Conservation (phyloP, 2,113 vertebrate species). For the Dascyllus trimaculatus region DNA sequence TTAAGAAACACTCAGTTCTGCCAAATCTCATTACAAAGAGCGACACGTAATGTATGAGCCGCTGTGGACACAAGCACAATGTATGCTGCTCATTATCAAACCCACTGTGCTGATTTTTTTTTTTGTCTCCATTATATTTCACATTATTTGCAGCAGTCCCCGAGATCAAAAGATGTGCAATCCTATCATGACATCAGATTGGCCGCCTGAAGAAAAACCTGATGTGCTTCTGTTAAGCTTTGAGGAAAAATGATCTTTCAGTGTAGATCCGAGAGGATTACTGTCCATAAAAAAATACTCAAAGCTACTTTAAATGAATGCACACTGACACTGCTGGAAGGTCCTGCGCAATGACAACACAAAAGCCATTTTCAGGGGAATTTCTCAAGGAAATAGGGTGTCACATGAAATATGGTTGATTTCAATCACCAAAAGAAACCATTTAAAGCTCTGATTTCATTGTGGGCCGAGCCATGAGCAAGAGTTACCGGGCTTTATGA, state of each 20-base stretch:
- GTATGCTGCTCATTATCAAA: neutral
- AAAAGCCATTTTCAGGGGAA: constrained; percentile 21
- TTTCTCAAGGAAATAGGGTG: constrained; percentile 12
- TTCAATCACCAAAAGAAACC: constrained; percentile 34
- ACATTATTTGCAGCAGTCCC: constrained; percentile 27
- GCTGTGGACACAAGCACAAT: neutral
- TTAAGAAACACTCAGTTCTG: constrained; percentile 29
- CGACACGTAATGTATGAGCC: neutral
- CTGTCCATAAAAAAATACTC: constrained; percentile 37
- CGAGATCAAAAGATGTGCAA: constrained; percentile 44
- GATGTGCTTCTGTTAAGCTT: constrained; percentile 17
- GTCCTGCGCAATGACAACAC: constrained; percentile 28
- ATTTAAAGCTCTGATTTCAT: constrained; percentile 34
- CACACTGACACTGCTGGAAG: constrained; percentile 30
- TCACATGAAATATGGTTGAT: constrained; percentile 22
- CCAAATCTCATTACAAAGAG: constrained; percentile 44
- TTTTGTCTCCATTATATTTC: neutral
- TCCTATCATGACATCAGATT: constrained; percentile 43
- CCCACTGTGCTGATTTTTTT: constrained; percentile 15
- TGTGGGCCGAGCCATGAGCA: constrained; percentile 24
- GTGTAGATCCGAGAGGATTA: constrained; percentile 24
- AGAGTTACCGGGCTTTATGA: constrained; percentile 23
- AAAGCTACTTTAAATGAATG: constrained; percentile 29
- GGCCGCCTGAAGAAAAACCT: constrained; percentile 10
- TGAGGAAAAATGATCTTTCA: constrained; percentile 33